phyloP scores from a whole-genome alignment of 1,140 invertebrate species.

The Diabrotica undecimpunctata region DNA sequence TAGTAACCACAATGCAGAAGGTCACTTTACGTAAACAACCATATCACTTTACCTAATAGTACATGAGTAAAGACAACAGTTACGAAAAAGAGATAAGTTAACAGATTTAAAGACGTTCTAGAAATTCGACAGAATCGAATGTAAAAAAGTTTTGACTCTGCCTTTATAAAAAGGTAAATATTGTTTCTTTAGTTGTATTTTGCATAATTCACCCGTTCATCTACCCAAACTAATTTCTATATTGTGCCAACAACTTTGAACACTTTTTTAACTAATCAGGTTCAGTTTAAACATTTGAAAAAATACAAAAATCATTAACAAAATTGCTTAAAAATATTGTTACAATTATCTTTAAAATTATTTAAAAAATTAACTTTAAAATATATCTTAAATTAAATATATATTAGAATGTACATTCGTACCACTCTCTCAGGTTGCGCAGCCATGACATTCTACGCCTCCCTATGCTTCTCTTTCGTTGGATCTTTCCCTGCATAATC shows the following conservation, averaged over 20 bases:
- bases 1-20: slow-evolving; percentile 25
- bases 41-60: slow-evolving; percentile 11
- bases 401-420: too few species aligned
- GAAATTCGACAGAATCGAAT: background rate
- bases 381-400: too few species aligned
- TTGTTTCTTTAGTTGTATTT: slow-evolving; percentile 22
- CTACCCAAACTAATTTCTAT: background rate
- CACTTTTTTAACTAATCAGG: too few species aligned
- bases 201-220: background rate
- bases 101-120: background rate
- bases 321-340: too few species aligned
- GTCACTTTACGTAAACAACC: slow-evolving; percentile 17
- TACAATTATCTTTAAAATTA: too few species aligned
- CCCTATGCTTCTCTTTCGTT: too few species aligned
- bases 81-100: background rate
- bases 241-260: background rate
- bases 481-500: too few species aligned
- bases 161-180: background rate
- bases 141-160: background rate
- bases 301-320: too few species aligned
- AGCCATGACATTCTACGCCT: too few species aligned
- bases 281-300: too few species aligned
- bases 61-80: slow-evolving; percentile 16
- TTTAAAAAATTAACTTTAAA: too few species aligned
- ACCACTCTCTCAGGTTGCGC: too few species aligned